A percentile compares a stretch with the other conserved stretches of the same genome.
Evolutionary conservation across 2,113 vertebrate species (phyloP).

Genomic region (Hystrix cristata): DNA sequence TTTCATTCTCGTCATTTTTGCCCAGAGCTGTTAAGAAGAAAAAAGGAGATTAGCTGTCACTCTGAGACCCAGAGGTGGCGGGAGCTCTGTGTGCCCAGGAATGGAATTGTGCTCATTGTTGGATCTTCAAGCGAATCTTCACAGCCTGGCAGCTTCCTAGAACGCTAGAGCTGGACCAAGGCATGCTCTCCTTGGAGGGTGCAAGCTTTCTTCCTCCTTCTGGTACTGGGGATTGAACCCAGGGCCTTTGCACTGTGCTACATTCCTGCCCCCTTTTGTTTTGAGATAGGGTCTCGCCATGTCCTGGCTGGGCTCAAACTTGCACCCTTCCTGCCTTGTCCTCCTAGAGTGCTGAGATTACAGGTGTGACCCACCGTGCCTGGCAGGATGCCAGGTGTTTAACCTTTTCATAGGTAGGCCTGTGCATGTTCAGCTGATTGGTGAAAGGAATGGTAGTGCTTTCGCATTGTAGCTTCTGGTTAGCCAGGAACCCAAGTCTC

Average conservation of each 20-base stretch:
- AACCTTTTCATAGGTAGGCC: not conserved
- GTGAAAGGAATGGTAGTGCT: not conserved
- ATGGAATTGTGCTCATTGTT: not conserved
- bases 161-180: not conserved
- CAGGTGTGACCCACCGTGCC: not conserved
- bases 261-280: not conserved
- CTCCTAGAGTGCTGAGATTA: not conserved
- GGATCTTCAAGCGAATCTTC: not conserved
- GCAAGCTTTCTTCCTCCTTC: not conserved
- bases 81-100: not conserved
- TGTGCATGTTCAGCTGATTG: not conserved
- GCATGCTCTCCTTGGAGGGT: not conserved
- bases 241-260: not conserved
- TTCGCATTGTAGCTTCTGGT: slow-evolving; percentile 23
- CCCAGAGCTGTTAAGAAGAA: slow-evolving; percentile 23
- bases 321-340: not conserved
- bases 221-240: not conserved
- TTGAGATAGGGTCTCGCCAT: not conserved
- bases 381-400: not conserved
- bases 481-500: not conserved
- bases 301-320: not conserved
- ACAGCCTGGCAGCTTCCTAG: not conserved
- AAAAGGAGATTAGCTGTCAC: not conserved
- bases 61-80: not conserved
- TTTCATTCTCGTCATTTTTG: slow-evolving; percentile 27